A percentile compares a stretch with the other conserved stretches of the same genome.
These are phyloP conservation scores for Ooceraea biroi DNA, from an alignment of 1,140 invertebrate genomes.

Conservation along the genomic window DNA sequence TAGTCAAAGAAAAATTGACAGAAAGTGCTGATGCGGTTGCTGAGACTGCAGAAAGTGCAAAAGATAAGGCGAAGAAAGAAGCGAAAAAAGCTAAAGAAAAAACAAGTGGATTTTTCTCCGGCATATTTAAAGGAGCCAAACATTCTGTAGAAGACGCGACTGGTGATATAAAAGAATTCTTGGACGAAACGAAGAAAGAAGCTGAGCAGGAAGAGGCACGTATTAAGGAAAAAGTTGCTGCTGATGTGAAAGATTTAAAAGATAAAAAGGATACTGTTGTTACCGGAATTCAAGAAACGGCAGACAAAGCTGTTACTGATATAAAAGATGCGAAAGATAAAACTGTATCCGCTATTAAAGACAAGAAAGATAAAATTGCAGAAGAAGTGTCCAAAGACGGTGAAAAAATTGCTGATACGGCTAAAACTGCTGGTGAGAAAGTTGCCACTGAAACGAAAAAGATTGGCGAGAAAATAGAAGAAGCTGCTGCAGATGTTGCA, in stretches of 20 bases:
- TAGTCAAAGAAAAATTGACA: neutral
- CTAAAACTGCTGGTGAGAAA: conserved; percentile 43
- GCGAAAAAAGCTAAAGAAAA: conserved; percentile 64
- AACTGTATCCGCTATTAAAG: conserved; percentile 48
- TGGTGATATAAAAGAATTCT: conserved; percentile 73
- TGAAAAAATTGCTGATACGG: conserved; percentile 18
- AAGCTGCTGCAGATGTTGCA: neutral
- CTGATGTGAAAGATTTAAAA: conserved; percentile 4
- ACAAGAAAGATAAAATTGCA: conserved; percentile 53
- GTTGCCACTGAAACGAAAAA: neutral
- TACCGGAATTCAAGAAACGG: neutral
- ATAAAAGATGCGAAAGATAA: conserved; percentile 63
- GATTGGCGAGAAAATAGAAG: neutral
- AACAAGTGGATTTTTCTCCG: conserved; percentile 61
- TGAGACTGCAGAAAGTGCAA: neutral
- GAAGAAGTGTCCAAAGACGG: conserved; percentile 47
- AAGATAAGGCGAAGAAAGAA: conserved; percentile 32
- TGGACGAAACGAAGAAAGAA: conserved; percentile 66
- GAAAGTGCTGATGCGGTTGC: neutral
- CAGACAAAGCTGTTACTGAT: neutral
- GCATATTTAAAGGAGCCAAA: conserved; percentile 69
- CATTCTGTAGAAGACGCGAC: conserved; percentile 77
- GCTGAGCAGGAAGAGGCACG: conserved; percentile 42
- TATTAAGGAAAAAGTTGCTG: neutral
- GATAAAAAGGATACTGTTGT: conserved; percentile 35